phyloP scores from a whole-genome alignment of 2,113 vertebrate species.

The Thryonomys swinderianus region DNA sequence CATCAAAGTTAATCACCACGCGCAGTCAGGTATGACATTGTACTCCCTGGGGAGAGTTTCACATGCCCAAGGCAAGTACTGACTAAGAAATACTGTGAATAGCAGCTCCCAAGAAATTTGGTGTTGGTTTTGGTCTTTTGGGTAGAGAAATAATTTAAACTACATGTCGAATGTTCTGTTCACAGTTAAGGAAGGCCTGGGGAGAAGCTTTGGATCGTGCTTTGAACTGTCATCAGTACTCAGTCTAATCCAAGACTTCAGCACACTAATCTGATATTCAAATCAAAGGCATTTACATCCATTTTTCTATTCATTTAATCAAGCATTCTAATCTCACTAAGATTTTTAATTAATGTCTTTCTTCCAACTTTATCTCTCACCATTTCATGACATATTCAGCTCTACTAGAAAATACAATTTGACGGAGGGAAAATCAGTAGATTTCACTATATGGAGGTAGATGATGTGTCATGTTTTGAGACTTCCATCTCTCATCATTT shows the following conservation, averaged over 20 bases:
- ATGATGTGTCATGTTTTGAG: neutral
- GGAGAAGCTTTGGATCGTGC: neutral
- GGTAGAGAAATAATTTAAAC: neutral
- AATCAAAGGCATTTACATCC: neutral
- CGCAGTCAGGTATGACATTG: neutral
- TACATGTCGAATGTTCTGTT: neutral
- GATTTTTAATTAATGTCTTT: neutral
- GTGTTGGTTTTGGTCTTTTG: neutral
- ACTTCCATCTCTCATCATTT: neutral
- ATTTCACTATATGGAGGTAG: neutral
- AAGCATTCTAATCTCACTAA: neutral
- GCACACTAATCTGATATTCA: neutral
- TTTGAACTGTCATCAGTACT: neutral
- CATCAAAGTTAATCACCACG: neutral
- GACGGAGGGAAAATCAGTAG: neutral
- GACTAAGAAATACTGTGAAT: neutral
- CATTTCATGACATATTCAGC: slow-evolving; percentile 30
- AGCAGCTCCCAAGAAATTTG: neutral
- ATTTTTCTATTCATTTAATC: neutral
- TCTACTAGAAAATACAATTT: neutral
- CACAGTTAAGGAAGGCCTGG: neutral
- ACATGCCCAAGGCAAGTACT: neutral
- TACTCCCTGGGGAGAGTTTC: neutral
- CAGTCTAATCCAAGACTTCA: neutral
- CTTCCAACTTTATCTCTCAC: neutral